Evolutionary conservation across 2,888 invertebrate species (phyloP).

Genomic region (Cephus runcator): DNA sequence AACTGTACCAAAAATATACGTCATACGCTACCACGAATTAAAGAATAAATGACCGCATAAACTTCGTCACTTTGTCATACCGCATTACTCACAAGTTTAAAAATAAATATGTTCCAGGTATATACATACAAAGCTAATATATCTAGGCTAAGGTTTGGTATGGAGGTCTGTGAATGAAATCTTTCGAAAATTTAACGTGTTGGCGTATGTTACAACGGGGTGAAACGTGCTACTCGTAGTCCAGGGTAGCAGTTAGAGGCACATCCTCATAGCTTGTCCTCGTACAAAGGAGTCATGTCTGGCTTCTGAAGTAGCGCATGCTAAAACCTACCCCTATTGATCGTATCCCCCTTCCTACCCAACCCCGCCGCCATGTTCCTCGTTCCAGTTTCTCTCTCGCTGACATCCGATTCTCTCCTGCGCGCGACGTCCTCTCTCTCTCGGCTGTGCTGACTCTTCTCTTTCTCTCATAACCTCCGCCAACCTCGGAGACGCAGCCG

Average conservation of each 20-base stretch:
- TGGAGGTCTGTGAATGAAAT: conserved; percentile 15
- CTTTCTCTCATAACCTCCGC: conserved; percentile 48
- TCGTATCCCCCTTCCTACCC: conserved; percentile 25
- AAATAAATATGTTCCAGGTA: too few species aligned
- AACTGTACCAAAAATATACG: too few species aligned
- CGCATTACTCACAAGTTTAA: too few species aligned
- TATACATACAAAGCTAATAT: too few species aligned
- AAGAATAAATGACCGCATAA: too few species aligned
- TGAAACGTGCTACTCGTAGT: background rate
- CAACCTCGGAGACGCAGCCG: conserved; percentile 46
- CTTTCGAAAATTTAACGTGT: conserved; percentile 13
- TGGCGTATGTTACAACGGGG: conserved; percentile 7
- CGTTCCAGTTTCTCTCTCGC: too few species aligned
- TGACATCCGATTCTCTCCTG: conserved; percentile 2
- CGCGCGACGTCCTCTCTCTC: conserved; percentile 30
- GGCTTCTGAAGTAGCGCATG: conserved; percentile 49
- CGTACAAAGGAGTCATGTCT: background rate
- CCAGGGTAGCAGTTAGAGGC: background rate
- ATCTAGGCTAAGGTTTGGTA: too few species aligned
- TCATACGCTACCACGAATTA: too few species aligned
- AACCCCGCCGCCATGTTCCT: too few species aligned
- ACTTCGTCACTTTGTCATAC: too few species aligned
- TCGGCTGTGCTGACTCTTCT: too few species aligned
- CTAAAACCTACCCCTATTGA: conserved; percentile 53
- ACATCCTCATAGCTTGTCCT: conserved; percentile 21